A percentile compares a stretch with the other conserved stretches of the same genome.
Evolutionary conservation across 2,888 invertebrate species (phyloP).

Genomic region (Ornithoptera alexandrae): DNA sequence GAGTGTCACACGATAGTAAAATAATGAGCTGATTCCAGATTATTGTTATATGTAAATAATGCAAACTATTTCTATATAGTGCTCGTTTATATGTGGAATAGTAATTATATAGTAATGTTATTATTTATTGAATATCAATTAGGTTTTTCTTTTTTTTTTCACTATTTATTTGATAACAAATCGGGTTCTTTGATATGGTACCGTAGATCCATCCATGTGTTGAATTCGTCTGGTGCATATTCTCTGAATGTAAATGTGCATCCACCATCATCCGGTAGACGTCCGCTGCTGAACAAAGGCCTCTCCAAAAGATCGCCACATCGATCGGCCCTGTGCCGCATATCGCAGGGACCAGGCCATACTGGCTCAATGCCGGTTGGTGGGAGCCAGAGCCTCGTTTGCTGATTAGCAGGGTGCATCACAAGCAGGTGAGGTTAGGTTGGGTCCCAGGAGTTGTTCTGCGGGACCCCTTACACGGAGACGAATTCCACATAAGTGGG

Average conservation of each 20-base stretch:
- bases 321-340: too few species aligned
- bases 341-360: too few species aligned
- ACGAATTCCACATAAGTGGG: constrained; percentile 11
- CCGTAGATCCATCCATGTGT: background rate
- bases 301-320: too few species aligned
- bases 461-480: too few species aligned
- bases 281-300: too few species aligned
- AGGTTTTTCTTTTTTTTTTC: background rate
- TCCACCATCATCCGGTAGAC: too few species aligned
- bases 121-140: constrained; percentile 4
- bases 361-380: too few species aligned
- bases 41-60: constrained; percentile 7
- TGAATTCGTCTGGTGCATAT: background rate
- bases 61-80: constrained; percentile 1
- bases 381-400: too few species aligned
- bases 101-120: background rate
- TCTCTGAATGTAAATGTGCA: background rate
- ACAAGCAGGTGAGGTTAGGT: too few species aligned
- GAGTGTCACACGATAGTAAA: background rate
- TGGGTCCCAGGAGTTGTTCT: too few species aligned
- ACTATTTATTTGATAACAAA: constrained; percentile 18
- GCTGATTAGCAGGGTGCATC: too few species aligned
- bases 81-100: background rate
- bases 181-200: constrained; percentile 10
- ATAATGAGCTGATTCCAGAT: background rate